phyloP scores from a whole-genome alignment of 2,888 invertebrate species.

The Malthinus flaveolus region DNA sequence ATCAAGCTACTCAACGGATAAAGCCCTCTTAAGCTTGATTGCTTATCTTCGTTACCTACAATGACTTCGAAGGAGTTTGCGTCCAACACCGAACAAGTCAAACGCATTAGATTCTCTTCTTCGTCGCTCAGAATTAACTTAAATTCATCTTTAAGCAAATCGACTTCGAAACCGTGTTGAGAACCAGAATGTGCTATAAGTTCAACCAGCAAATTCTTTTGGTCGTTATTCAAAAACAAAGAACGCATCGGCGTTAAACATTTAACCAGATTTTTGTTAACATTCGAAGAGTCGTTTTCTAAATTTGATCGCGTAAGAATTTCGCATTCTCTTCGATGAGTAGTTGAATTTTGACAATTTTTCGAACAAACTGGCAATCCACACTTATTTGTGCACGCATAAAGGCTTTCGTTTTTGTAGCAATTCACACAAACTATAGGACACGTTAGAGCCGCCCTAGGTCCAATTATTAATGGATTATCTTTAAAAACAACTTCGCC shows the following conservation, averaged over 20 bases:
- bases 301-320: conserved; percentile 62
- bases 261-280: conserved; percentile 51
- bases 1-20: conserved; percentile 69
- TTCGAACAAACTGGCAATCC: conserved; percentile 71
- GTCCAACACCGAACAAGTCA: conserved; percentile 64
- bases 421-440: conserved; percentile 70
- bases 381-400: conserved; percentile 65
- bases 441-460: conserved; percentile 60
- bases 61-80: conserved; percentile 70
- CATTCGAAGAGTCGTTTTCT: conserved; percentile 46
- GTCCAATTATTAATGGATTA: conserved; percentile 70
- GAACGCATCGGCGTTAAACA: conserved; percentile 56
- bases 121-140: conserved; percentile 57
- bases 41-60: conserved; percentile 52
- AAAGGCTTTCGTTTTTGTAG: conserved; percentile 55
- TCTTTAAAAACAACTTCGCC: conserved; percentile 76
- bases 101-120: conserved; percentile 63
- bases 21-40: conserved; percentile 60
- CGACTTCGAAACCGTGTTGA: conserved; percentile 63
- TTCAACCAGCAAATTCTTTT: conserved; percentile 57
- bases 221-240: conserved; percentile 52
- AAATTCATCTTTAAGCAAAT: conserved; percentile 56
- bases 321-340: conserved; percentile 68
- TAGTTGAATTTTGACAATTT: conserved; percentile 62
- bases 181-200: conserved; percentile 60